Conservation (phyloP, 2,888 invertebrate species). For the Eremobia ochroleuca region DNA sequence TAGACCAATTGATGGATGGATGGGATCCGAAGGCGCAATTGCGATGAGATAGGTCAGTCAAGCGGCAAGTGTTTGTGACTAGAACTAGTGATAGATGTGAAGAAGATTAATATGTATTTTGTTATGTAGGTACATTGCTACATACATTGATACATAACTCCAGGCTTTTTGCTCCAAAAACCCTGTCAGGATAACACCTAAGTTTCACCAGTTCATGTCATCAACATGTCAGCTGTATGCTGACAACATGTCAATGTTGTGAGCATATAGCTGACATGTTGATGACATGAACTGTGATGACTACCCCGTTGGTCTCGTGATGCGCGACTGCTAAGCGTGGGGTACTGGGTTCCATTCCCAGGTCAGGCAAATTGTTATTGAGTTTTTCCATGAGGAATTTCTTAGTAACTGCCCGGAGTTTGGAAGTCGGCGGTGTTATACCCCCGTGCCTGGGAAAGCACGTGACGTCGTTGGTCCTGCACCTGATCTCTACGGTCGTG, state of each 20-base stretch:
- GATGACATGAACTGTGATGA: background rate
- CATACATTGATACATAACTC: background rate
- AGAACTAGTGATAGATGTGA: background rate
- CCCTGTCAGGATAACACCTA: background rate
- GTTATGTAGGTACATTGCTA: background rate
- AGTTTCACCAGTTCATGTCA: background rate
- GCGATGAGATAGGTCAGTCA: background rate
- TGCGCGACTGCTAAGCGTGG: too few relatives aligned
- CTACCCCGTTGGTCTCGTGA: too few relatives aligned
- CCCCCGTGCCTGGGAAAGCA: background rate
- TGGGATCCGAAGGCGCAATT: background rate
- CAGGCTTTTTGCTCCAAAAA: background rate
- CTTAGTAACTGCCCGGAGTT: too few relatives aligned
- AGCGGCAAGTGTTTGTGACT: background rate
- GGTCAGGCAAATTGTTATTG: too few relatives aligned
- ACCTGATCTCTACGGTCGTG: too few relatives aligned
- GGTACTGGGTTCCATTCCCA: too few relatives aligned
- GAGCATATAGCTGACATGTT: too few relatives aligned
- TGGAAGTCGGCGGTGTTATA: too few relatives aligned
- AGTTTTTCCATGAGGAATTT: too few relatives aligned
- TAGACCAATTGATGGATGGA: background rate
- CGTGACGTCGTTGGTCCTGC: background rate
- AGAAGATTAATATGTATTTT: background rate
- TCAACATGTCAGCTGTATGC: too few relatives aligned
- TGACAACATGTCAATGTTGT: too few relatives aligned